Base-by-base conservation (phyloP, 92 coral and sea anemone species). In the Heteractis magnifica region DNA sequence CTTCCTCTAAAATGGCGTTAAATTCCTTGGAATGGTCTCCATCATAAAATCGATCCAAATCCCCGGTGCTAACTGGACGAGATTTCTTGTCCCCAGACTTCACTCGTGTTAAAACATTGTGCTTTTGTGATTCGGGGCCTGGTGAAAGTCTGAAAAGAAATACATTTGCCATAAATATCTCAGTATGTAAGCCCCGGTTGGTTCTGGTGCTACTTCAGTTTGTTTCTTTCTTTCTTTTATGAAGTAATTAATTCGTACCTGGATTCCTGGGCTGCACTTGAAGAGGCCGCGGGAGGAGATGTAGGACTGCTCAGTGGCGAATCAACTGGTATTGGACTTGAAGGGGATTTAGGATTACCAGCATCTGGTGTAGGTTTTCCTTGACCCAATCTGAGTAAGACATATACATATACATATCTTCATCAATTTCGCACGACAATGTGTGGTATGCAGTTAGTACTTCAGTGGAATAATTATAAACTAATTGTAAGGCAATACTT, bases 1-100 rank as follows among this genome's bases (percentile, higher is more conserved):
- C 85, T 73, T 93, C 98, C 53, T 93, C 98, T 16, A 83, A 78
- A 21, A 93, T 93, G 41, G 92, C 87, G 14, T 87, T 72, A 44
- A 89, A 87, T 71, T 93, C 98, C 48, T 82, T 86, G 6, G 83
- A 83, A 16, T 76, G 79, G 62, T 91, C 98, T 49, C 82, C 56
- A 52, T 93, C 94, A 62, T 87, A 87, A 65, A 82, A 79, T 23
- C 85, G 59, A 41, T 93, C 98, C 65, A 88, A 48, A 70, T 90
- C 94, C 23, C 89, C 94, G 3, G 88, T 83, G 80, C 98, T 89
- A 51, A 76, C 86, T 64, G 93, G 93, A 52, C 92, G 85, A 16
- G 88, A 88, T 65, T 87, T 90, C 58, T 52, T 65, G 21, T 90
- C 95, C 8, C 79, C 86, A 58, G 78, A 80, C 50, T 9, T 84